phyloP scores from a whole-genome alignment of 2,888 invertebrate species.

The Dicycla oo region DNA sequence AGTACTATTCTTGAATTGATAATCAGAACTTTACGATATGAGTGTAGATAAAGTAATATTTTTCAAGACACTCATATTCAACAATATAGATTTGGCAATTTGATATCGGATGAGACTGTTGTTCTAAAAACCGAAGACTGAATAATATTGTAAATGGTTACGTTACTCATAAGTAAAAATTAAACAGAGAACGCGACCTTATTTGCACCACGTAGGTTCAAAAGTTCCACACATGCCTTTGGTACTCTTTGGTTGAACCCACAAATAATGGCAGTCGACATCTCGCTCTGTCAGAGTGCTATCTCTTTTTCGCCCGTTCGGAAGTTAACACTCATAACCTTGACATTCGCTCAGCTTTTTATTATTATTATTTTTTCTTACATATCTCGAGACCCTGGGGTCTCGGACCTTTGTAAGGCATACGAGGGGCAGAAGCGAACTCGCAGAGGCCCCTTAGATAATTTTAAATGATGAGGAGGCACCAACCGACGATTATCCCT shows the following conservation, averaged over 20 bases:
- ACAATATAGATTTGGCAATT: not conserved
- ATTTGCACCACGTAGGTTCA: not conserved
- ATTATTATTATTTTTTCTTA: too few relatives aligned
- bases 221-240: not conserved
- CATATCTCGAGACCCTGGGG: too few relatives aligned
- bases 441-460: too few relatives aligned
- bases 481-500: too few relatives aligned
- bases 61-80: not conserved
- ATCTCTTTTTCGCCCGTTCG: conserved; percentile 2
- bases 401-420: too few relatives aligned
- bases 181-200: conserved; percentile 3
- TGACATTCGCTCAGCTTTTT: conserved; percentile 7
- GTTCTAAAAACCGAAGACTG: not conserved
- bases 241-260: not conserved
- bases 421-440: too few relatives aligned
- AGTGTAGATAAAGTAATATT: too few relatives aligned
- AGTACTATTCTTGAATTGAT: too few relatives aligned
- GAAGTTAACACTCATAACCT: conserved; percentile 13
- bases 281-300: conserved; percentile 3
- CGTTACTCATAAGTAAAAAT: not conserved
- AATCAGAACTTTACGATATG: too few relatives aligned
- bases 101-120: not conserved
- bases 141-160: not conserved
- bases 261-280: not conserved
- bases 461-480: too few relatives aligned